Evolutionary conservation across 2,797 vertebrate genomes (phyloP), one percentile per base, ranked within the genome.

Genomic region (Eremophila alpestris): DNA sequence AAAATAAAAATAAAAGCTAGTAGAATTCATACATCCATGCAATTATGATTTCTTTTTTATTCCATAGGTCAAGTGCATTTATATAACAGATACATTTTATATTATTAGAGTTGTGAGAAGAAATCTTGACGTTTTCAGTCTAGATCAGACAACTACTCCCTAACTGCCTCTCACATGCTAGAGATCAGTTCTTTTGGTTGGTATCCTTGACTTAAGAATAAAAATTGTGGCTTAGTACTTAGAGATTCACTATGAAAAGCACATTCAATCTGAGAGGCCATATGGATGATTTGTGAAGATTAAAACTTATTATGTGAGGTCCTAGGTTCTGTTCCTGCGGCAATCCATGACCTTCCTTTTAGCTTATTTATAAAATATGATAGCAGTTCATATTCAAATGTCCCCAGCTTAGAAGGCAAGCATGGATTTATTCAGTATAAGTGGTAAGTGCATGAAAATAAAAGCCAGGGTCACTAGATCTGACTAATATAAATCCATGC

Each of bases 341-440:
- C 89, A 74, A 46, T 77, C 60, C 24, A 23, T 89, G 84, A 95
- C 41, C 75, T 87, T 93, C 60, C 40, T 73, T 70, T 83, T 64
- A 83, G 41, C 38, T 87, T 85, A 77, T 91, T 87, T 93, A 85
- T 87, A 92, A 94, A 95, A 96, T 92, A 92, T 65, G 40, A 79
- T 82, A 79, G 52, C 19, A 78, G 24, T 79, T 95, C 70, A 59
- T 82, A 82, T 15, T 83, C 48, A 71, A 83, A 64, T 54, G 45
- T 83, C 22, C 41, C 49, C 12, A 1, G n/a, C 26, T 70, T 64
- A 60, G 60, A 89, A 85, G 38, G 41, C 49, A 87, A 89, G 64
- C 56, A 49, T 58, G 60, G 54, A 95, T 95, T 96, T 95, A 94
- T 95, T 93, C 69, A 52, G 64, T 87, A 5, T 23, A 87, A 89